Conservation (phyloP, 2,797 vertebrate species). For the Macropus fuliginosus region DNA sequence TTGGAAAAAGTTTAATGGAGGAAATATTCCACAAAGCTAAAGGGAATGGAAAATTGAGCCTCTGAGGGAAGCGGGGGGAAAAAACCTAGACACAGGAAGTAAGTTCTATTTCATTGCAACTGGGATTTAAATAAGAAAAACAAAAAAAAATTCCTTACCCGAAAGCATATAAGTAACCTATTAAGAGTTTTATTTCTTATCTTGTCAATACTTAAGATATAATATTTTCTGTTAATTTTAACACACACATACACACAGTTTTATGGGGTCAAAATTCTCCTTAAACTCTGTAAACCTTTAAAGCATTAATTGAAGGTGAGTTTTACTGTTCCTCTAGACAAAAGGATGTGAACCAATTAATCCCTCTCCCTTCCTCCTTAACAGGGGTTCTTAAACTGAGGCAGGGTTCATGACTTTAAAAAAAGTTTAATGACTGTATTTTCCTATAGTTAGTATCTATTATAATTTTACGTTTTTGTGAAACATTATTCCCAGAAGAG, state of each 20-base stretch:
- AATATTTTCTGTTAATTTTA: neutral
- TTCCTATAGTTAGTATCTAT: too few relatives aligned
- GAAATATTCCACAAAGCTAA: neutral
- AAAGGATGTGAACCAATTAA: neutral
- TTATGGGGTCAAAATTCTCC: neutral
- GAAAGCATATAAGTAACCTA: constrained; percentile 28
- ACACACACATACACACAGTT: neutral
- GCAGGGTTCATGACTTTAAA: neutral
- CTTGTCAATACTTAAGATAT: neutral
- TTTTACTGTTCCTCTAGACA: neutral
- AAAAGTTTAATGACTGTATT: constrained; percentile 11
- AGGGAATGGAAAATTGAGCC: constrained; percentile 32
- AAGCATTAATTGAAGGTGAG: neutral
- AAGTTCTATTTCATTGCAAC: constrained; percentile 39
- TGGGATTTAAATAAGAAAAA: constrained; percentile 35
- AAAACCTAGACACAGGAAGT: constrained; percentile 4
- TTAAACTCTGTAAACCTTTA: neutral
- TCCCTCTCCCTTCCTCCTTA: neutral
- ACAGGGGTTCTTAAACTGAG: neutral
- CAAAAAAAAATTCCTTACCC: neutral
- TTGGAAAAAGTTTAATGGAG: neutral
- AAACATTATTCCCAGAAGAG: neutral
- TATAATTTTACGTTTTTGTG: too few relatives aligned
- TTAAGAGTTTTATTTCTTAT: constrained; percentile 28
- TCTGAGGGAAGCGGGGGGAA: neutral